Percentiles rank a stretch among this genome's conserved stretches.
Conservation (phyloP, 2,888 invertebrate genomes). For the Thera britannica region DNA sequence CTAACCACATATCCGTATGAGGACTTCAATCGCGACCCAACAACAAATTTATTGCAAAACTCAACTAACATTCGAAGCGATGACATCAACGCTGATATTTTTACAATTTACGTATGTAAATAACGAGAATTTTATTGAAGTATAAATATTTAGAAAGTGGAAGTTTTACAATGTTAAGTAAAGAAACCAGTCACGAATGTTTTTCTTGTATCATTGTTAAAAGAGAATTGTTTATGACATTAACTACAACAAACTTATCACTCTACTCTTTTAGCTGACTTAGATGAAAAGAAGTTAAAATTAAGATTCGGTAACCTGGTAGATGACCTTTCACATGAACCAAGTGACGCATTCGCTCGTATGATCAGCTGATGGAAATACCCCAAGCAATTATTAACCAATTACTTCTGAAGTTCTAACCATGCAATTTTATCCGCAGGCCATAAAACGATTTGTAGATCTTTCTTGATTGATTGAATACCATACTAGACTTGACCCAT, state of each 20-base stretch:
- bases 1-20: constrained; percentile 28
- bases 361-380: constrained; percentile 40
- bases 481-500: constrained; percentile 57
- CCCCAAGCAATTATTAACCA: constrained; percentile 29
- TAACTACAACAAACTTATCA: not conserved
- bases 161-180: constrained; percentile 15
- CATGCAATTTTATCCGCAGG: constrained; percentile 27
- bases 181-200: not conserved
- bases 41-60: constrained; percentile 13
- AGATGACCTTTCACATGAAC: constrained; percentile 4
- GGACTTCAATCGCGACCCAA: constrained; percentile 11
- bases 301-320: no score
- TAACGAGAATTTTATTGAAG: constrained; percentile 13
- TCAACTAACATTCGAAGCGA: constrained; percentile 35
- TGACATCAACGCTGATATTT: constrained; percentile 50
- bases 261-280: no score
- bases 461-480: constrained; percentile 24
- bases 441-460: constrained; percentile 23
- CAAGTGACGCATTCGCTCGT: constrained; percentile 15
- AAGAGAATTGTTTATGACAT: not conserved
- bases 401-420: constrained; percentile 22
- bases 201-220: not conserved
- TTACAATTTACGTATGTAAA: constrained; percentile 12
- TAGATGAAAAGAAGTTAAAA: no score
- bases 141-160: constrained; percentile 31